Base-by-base conservation (phyloP, 2,888 invertebrate species). In the Caenorhabditis macrosperma region DNA sequence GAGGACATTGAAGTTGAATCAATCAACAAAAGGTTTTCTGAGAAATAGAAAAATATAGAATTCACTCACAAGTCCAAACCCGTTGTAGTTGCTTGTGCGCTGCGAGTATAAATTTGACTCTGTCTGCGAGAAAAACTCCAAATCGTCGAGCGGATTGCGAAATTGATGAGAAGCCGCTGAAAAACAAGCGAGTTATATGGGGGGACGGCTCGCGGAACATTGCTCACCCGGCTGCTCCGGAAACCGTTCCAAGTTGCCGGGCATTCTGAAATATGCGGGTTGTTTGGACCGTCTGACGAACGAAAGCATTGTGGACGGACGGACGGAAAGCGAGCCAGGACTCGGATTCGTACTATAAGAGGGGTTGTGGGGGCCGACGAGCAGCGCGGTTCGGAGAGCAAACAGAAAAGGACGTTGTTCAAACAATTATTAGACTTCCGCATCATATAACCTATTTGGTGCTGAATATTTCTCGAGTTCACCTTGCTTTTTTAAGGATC, bases 401-500 rank as follows among this genome's bases (percentile, higher is more conserved):
- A 63, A 86, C 84, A 33, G 86, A 89, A 81, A 83, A 85, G 61
- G 86, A 88, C 74, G 90, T 89, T 80, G 86, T 89, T 77, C 79
- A 87, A 48, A 86, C 89, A 28, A 64, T 72, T 72, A 72, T 72
- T 72, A 64, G 64, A 72, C 72, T 72, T 72, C 72, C 72, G 55
- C 72, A 72, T 72, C 64, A 71, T 54, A 63, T 55, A 55, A 71
- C 44, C 46, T 54, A 69, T 55, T 71, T 60, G 61, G 50, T 55
- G 20, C 48, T 38, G 57, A 64, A 57, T 44, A 48, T 48, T 30
- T 22, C 48, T 35, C 44, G 12, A 20, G 4, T 63, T 38, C 46
- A 38, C 10, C 4, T 41, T 46, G 12, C 24, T 59, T 61, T 44
- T 63, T 24, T 44, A 30, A 44, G 48, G 57, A 35, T n/a, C 48